These are phyloP conservation scores for Cybosia mesomella DNA, from an alignment of 2,888 invertebrate genomes.

Conservation along the genomic window DNA sequence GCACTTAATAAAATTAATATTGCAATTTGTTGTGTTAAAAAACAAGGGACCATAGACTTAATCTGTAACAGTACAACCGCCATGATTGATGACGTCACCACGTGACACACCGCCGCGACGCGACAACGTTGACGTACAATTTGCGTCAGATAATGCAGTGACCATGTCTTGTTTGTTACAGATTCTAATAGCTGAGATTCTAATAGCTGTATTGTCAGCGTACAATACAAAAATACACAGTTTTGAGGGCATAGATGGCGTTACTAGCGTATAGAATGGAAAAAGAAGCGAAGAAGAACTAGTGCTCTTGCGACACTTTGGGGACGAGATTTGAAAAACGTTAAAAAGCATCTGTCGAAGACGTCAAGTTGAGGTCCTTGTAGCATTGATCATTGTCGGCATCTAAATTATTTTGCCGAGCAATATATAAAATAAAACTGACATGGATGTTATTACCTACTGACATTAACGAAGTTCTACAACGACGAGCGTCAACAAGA, in stretches of 20 bases:
- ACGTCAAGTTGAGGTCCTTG: no score
- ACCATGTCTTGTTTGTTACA: conserved; percentile 28
- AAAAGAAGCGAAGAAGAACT: no score
- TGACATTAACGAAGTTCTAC: no score
- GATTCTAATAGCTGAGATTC: background rate
- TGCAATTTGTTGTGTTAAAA: conserved; percentile 42
- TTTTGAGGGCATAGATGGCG: no score
- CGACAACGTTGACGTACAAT: conserved; percentile 59
- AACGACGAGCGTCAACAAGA: no score
- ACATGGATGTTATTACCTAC: no score
- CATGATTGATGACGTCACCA: conserved; percentile 61
- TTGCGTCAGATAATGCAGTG: conserved; percentile 53
- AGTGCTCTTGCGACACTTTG: no score
- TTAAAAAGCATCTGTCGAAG: background rate
- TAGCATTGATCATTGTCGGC: no score
- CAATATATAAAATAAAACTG: no score
- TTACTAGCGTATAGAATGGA: no score
- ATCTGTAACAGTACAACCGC: conserved; percentile 48
- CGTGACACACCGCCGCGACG: conserved; percentile 43
- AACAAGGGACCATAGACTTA: conserved; percentile 44
- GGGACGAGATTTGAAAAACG: no score
- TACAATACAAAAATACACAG: background rate
- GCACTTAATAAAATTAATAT: conserved; percentile 51
- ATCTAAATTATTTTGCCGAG: no score
- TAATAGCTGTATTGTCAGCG: background rate